Conservation (phyloP, 2,888 invertebrate species). For the Ephialtes manifestator region DNA sequence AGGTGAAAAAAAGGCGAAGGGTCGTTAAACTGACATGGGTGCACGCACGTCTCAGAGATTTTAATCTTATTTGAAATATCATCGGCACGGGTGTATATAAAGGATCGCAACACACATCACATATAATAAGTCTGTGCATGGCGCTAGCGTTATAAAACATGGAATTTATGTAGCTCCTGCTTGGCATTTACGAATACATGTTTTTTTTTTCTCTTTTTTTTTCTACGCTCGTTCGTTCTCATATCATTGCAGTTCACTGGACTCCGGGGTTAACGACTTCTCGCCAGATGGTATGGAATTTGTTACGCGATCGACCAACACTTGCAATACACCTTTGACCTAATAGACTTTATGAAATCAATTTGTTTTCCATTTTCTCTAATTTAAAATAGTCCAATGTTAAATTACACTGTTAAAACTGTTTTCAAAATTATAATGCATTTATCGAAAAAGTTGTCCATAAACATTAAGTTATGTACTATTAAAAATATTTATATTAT, state of each 20-base stretch:
- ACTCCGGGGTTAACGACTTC: slow-evolving; percentile 39
- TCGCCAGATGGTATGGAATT: slow-evolving; percentile 16
- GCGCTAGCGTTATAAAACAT: slow-evolving; percentile 40
- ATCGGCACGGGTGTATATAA: slow-evolving; percentile 33
- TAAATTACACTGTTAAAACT: too few relatives aligned
- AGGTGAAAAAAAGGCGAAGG: slow-evolving; percentile 17
- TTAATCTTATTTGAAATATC: slow-evolving; percentile 60
- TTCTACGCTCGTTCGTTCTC: slow-evolving; percentile 30
- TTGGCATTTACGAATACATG: slow-evolving; percentile 50
- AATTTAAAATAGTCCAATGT: neutral
- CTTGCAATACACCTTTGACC: slow-evolving; percentile 19
- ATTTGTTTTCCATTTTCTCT: neutral
- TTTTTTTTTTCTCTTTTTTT: slow-evolving; percentile 24
- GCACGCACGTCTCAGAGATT: slow-evolving; percentile 41
- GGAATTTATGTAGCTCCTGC: slow-evolving; percentile 34
- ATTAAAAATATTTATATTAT: too few relatives aligned
- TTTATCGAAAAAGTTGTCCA: too few relatives aligned
- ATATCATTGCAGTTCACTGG: slow-evolving; percentile 33
- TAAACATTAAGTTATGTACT: too few relatives aligned
- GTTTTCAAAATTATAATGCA: too few relatives aligned
- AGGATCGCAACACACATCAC: slow-evolving; percentile 24
- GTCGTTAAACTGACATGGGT: slow-evolving; percentile 39
- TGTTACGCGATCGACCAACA: slow-evolving; percentile 21
- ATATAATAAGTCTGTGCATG: slow-evolving; percentile 2
- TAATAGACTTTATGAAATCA: slow-evolving; percentile 3